Evolutionary conservation across 2,113 vertebrate genomes (phyloP).

Genomic region (Esox niger): DNA sequence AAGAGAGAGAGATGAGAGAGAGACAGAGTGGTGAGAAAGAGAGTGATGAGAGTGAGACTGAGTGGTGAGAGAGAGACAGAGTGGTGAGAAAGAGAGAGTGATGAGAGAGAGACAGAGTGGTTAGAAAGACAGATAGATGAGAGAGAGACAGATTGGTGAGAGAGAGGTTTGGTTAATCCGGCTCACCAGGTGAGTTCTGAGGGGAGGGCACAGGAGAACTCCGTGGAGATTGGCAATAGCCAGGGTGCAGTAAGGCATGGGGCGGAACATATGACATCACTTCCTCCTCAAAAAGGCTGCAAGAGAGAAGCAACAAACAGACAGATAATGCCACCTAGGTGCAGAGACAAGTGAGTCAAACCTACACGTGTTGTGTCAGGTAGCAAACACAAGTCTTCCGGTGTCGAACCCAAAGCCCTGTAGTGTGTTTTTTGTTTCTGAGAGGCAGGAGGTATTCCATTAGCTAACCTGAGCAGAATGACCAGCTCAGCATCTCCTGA

Average conservation of each 20-base stretch:
- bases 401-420: too few relatives aligned
- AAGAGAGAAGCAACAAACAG: conserved; percentile 27
- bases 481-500: conserved; percentile 92
- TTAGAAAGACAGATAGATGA: conserved; percentile 6
- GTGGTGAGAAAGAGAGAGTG: not conserved
- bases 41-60: conserved; percentile 8
- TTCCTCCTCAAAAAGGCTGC: conserved; percentile 92
- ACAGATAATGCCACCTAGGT: too few relatives aligned
- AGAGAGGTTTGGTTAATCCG: not conserved
- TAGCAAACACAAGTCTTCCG: too few relatives aligned
- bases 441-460: not conserved
- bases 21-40: not conserved
- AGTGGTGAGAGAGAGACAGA: conserved; percentile 7
- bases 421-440: too few relatives aligned
- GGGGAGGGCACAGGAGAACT: conserved; percentile 78
- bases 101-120: not conserved
- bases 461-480: conserved; percentile 84
- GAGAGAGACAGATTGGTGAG: not conserved
- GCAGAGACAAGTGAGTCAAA: too few relatives aligned
- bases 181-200: conserved; percentile 89
- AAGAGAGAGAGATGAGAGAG: not conserved
- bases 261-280: conserved; percentile 94
- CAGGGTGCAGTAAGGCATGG: conserved; percentile 92
- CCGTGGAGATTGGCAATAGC: conserved; percentile 82
- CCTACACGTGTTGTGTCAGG: too few relatives aligned